phyloP scores from a whole-genome alignment of 2,888 invertebrate species.

The Colletes collaris region DNA sequence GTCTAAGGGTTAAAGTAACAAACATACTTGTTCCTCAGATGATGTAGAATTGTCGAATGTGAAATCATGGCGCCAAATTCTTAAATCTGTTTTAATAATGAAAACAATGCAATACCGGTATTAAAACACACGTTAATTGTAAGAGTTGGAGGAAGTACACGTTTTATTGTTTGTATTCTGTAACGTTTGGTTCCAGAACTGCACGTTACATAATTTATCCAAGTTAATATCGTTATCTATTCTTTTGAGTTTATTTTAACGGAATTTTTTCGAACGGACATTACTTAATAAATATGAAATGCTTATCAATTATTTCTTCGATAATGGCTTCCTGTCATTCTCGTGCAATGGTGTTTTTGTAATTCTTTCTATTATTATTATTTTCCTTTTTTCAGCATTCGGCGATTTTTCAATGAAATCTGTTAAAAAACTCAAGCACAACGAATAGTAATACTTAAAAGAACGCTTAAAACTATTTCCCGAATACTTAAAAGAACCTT shows the following conservation, averaged over 20 bases:
- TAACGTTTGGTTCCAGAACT: not conserved
- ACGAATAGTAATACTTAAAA: not conserved
- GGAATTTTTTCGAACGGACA: not conserved
- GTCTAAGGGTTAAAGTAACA: not conserved
- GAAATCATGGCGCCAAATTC: slow-evolving; percentile 25
- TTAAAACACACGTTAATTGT: not conserved
- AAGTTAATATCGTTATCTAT: not conserved
- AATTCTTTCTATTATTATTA: slow-evolving; percentile 7
- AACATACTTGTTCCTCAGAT: slow-evolving; percentile 36
- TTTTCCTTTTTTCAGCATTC: not conserved
- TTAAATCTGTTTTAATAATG: slow-evolving; percentile 2
- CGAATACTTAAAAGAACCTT: slow-evolving; percentile 5
- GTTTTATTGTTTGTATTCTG: not conserved
- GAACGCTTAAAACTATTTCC: not conserved
- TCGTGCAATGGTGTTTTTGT: slow-evolving; percentile 34
- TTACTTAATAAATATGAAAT: not conserved
- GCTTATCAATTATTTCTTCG: slow-evolving; percentile 4
- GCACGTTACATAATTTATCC: slow-evolving; percentile 1
- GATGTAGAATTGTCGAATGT: slow-evolving; percentile 13
- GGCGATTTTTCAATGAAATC: slow-evolving; percentile 18
- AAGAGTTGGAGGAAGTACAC: not conserved
- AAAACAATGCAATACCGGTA: slow-evolving; percentile 18
- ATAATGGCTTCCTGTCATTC: slow-evolving; percentile 55
- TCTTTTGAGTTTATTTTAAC: not conserved
- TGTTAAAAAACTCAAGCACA: not conserved